Percentiles rank a stretch among this genome's conserved stretches.
phyloP scores from a whole-genome alignment of 2,888 invertebrate genomes.

The Melanostoma scalare region DNA sequence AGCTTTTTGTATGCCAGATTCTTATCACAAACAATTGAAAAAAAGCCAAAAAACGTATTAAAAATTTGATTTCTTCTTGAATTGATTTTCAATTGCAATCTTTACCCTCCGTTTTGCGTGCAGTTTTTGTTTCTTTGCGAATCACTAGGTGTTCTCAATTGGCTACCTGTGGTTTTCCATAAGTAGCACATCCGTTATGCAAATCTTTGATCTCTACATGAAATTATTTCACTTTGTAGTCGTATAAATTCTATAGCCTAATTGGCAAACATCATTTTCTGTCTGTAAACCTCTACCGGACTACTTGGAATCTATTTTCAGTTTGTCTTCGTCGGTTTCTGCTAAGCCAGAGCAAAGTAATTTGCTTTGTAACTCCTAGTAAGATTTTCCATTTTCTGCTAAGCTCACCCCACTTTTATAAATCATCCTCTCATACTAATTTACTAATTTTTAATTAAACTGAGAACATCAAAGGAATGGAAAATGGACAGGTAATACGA shows the following conservation, averaged over 20 bases:
- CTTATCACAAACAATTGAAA: too few relatives aligned
- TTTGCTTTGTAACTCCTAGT: too few relatives aligned
- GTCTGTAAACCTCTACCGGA: neutral
- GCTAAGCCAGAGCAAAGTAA: too few relatives aligned
- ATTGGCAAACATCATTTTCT: neutral
- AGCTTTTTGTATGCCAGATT: too few relatives aligned
- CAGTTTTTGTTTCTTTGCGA: too few relatives aligned
- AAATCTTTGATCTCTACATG: slow-evolving; percentile 44
- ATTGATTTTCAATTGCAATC: too few relatives aligned
- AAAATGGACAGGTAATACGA: neutral
- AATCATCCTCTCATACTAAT: slow-evolving; percentile 20
- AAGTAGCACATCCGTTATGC: slow-evolving; percentile 26
- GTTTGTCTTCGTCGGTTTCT: too few relatives aligned
- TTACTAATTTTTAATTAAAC: slow-evolving; percentile 20
- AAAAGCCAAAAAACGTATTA: too few relatives aligned
- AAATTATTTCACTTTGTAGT: slow-evolving; percentile 19
- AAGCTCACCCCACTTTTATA: neutral
- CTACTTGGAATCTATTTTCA: slow-evolving; percentile 33
- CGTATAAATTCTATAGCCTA: slow-evolving; percentile 17
- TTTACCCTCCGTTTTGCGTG: too few relatives aligned
- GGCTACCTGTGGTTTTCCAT: neutral
- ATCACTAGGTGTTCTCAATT: too few relatives aligned
- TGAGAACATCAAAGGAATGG: slow-evolving; percentile 35
- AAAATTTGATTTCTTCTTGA: too few relatives aligned
- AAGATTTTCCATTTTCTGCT: too few relatives aligned